Evolutionary conservation across 2,113 vertebrate genomes (phyloP), one percentile per base, ranked within the genome.

Genomic region (Xiphorhynchus elegans): DNA sequence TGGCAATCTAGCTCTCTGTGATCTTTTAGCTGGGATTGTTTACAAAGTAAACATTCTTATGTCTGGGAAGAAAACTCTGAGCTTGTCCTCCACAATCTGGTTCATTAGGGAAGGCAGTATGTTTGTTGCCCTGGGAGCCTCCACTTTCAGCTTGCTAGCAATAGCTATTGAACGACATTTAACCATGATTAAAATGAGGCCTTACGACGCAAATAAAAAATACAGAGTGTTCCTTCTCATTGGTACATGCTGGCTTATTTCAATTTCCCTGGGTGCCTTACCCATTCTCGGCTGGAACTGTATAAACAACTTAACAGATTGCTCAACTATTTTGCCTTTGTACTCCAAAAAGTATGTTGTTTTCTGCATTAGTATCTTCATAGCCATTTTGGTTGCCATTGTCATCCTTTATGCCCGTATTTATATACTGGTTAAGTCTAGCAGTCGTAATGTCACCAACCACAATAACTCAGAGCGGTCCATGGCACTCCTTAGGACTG

Each of bases 181-280:
- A 96, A 99, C 99, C 21, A 99, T 99, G 99, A 99, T 99, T 95
- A 99, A 99, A 98, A 99, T 99, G 99, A 98, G 99, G 95, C 99
- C 99, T 10, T 99, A 99, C 0, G 98, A 99, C 1, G 98, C 98
- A 33, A 99, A 98, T 95, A 99, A 99, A 97, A 99, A 99, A 74
- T 98, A 99, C 97, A 98, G 99, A 16, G 99, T 99, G 47, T 99
- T 99, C 67, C 98, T 99, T 20, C 98, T 99, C 31, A 99, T 99
- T 60, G 99, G 99, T 52, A 98, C 98, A 10, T 99, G 99, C 95
- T 99, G 99, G 99, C 95, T 99, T 50, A 98, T 99, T 21, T 99
- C 99, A 0, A 67, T 99, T 76, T 98, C 97, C 13, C 96, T 99
- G 78, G 99, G 99, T 40, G 98, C 98, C 49, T 96, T 99, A 84